Evolutionary conservation across 2,888 invertebrate species (phyloP).

Genomic region (Drosophila suboccidentalis): DNA sequence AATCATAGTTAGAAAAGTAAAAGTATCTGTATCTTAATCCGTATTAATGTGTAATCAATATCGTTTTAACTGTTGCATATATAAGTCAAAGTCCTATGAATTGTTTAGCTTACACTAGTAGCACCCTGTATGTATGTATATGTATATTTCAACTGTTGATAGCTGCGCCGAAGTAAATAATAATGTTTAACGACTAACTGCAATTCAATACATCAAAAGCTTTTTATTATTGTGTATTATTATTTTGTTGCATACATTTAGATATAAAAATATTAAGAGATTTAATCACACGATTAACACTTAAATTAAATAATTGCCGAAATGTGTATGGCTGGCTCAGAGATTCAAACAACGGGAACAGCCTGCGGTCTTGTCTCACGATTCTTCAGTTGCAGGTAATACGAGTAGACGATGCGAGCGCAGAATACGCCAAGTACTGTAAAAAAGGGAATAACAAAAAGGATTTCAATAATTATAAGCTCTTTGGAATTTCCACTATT

Average conservation of each 20-base stretch:
- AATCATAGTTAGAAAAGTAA: constrained; percentile 46
- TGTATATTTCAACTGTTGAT: constrained; percentile 76
- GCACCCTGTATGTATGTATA: constrained; percentile 66
- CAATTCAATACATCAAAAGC: constrained; percentile 38
- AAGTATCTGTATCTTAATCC: constrained; percentile 36
- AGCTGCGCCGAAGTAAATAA: constrained; percentile 68
- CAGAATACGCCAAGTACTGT: constrained; percentile 62
- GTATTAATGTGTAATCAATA: constrained; percentile 54
- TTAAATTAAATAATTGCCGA: background rate
- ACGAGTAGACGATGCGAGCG: constrained; percentile 74
- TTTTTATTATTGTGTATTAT: constrained; percentile 28
- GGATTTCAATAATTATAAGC: background rate
- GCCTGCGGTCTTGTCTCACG: constrained; percentile 56
- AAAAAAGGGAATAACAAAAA: constrained; percentile 1
- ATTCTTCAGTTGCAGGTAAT: constrained; percentile 65
- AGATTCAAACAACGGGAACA: constrained; percentile 64
- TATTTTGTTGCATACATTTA: background rate
- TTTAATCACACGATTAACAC: background rate
- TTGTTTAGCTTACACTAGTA: constrained; percentile 54
- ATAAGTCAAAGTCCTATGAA: constrained; percentile 46
- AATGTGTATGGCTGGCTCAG: background rate
- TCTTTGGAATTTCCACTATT: background rate
- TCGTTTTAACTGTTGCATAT: constrained; percentile 72
- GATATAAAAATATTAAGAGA: background rate
- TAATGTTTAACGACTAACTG: constrained; percentile 55